Evolutionary conservation across 2,113 vertebrate genomes (phyloP).

Genomic region (Brachyhypopomus gauderio): DNA sequence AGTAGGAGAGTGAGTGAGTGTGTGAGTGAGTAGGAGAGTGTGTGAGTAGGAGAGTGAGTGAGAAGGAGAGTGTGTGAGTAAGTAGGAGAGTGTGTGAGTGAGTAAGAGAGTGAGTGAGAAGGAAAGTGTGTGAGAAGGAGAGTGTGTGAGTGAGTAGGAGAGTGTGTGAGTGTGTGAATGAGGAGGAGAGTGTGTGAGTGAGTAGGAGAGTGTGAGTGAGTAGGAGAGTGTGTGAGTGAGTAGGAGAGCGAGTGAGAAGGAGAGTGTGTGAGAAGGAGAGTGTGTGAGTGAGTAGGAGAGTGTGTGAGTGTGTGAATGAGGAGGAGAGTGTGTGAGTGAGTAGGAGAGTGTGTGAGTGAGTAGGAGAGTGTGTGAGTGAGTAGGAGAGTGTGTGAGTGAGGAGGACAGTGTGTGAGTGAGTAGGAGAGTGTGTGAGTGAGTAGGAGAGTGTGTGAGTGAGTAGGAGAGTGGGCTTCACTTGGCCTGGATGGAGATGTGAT

Average conservation of each 20-base stretch:
- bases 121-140: no score
- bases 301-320: background rate
- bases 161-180: no score
- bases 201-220: background rate
- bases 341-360: background rate
- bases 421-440: slow-evolving; percentile 39
- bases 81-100: background rate
- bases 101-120: background rate
- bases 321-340: background rate
- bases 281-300: no score
- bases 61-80: background rate
- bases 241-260: background rate
- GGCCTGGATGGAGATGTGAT: slow-evolving; percentile 50
- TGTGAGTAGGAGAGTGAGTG: no score
- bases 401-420: background rate
- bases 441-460: slow-evolving; percentile 41
- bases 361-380: no score
- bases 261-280: no score
- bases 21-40: no score
- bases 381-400: background rate
- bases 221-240: background rate
- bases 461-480: slow-evolving; percentile 38
- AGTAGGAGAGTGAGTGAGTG: no score
- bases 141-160: no score
- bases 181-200: no score